Evolutionary conservation across 2,888 invertebrate genomes (phyloP), one percentile per base, ranked within the genome.

Genomic region (Drosophila pseudotakahashii): DNA sequence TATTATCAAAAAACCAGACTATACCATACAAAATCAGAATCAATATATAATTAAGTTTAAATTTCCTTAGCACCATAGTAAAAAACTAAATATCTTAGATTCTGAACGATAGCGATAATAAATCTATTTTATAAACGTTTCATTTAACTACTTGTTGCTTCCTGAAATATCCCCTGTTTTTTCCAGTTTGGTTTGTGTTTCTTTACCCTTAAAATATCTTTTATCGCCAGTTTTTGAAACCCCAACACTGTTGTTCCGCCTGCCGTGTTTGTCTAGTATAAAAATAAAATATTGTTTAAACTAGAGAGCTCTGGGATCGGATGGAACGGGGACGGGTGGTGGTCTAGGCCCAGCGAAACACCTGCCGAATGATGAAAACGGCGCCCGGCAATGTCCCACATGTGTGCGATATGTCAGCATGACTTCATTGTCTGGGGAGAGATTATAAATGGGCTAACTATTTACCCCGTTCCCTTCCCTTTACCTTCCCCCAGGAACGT

Each of bases 401-500:
- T 53, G 47, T 71, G 68, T 61, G 41, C 19, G 37, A 53, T 39
- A 30, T 37, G 58, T 59, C 44, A 32, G 41, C 39, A 55, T 74
- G 73, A 68, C 74, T 74, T 74, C 72, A 74, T 72, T 54, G 62
- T 34, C 55, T 45, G 26, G 53, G 39, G 53, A 53, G 39, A 10
- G 45, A 63, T 53, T 23, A 64, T 23, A 63, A 63, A 32, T 44
- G 51, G 51, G 45, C 26, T 26, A 47, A 44, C 62, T 50, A 51
- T 3, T 7, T 1, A 32, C 32, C 32, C 32, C 32, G 7, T 32
- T 10, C 30, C 30, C 7, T 3, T 32, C 30, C 30, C 9, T 3
- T 32, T 10, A 10, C 32, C 34, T 11, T 51, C 44, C 14, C 30
- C 53, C 69, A 84, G 84, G 84, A 84, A 86, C 78, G 84, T 75